Conservation (phyloP, 2,888 invertebrate genomes). For the Eilema caniola region DNA sequence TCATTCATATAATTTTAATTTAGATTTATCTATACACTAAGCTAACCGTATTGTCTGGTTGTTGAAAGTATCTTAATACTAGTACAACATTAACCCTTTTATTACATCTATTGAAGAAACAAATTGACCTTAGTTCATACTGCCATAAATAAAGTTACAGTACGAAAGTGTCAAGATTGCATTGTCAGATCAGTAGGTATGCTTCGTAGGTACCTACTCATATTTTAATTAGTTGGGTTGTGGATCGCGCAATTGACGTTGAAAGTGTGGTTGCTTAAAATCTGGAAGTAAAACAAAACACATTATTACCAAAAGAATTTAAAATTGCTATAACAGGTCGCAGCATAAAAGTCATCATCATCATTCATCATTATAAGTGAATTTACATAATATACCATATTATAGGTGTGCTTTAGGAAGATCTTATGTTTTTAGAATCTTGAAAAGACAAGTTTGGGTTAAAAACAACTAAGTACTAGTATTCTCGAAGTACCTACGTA, state of each 20-base stretch:
- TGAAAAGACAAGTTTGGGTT: neutral
- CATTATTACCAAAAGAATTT: neutral
- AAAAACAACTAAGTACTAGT: too few relatives aligned
- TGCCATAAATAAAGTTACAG: slow-evolving; percentile 20
- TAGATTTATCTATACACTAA: slow-evolving; percentile 54
- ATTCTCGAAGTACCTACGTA: too few relatives aligned
- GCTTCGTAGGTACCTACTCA: slow-evolving; percentile 20
- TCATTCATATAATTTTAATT: slow-evolving; percentile 18
- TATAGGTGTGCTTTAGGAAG: too few relatives aligned
- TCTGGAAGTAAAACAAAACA: slow-evolving; percentile 20
- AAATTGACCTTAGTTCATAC: slow-evolving; percentile 28
- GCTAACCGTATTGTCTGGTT: slow-evolving; percentile 58
- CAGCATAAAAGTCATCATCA: too few relatives aligned
- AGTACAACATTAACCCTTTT: slow-evolving; percentile 49
- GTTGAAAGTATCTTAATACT: slow-evolving; percentile 46
- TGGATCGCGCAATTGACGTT: slow-evolving; percentile 38
- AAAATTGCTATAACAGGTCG: neutral
- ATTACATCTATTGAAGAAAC: slow-evolving; percentile 44
- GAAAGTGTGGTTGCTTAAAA: slow-evolving; percentile 9
- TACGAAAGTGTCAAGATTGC: slow-evolving; percentile 27
- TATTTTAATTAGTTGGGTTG: slow-evolving; percentile 18
- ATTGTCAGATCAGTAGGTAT: slow-evolving; percentile 38
- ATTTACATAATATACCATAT: neutral
- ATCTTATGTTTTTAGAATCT: neutral
- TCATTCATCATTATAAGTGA: neutral